Base-by-base conservation (phyloP, 2,113 vertebrate genomes). In the Smithornis capensis region DNA sequence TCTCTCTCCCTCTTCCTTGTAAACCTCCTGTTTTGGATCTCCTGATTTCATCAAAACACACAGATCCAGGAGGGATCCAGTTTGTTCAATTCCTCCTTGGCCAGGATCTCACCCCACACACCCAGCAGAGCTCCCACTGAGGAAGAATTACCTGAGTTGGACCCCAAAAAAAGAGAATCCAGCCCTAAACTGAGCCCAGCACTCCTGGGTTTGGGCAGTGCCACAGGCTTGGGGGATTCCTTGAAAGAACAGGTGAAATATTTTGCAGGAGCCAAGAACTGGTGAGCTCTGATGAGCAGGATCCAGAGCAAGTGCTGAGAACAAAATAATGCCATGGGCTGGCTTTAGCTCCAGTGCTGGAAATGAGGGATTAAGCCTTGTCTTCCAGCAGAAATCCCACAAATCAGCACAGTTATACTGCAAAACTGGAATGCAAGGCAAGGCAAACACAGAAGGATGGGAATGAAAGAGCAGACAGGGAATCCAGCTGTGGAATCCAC, bases 251-350 rank as follows among this genome's bases (percentile, higher is more conserved):
- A 53, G 23, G 37, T 10, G 38, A 60, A 6, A 79, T 35, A 5
- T 42, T 82, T 10, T 87, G 88, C 82, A 96, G 82, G 85, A 96
- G 60, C 88, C 92, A 94, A 49, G 75, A 83, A 14, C 50, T 42
- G 49, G 25, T 69, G 70, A 90, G 33, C 23, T 69, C 7, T 63
- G 52, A 49, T 7, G 33, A 79, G 28, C 45, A 65, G 37, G 23
- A 50, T 8, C 27, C 55, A 67, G 59, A 80, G 24, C 1, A 7
- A 40, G 42, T 7, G 33, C 45, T 19, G 19, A 80, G 38, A 38
- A 60, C 11, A 3, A 45, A 2, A n/a, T 35, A 70, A 28, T 70
- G 40, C 29, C 63, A 38, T 0, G 1, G 73, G 24, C 53, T 53
- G 38, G 5, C 3, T 37, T 38, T 59, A 40, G 22, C 12, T 7